Conservation (phyloP, 2,797 vertebrate species). For the Sebastes kiyomatsui region DNA sequence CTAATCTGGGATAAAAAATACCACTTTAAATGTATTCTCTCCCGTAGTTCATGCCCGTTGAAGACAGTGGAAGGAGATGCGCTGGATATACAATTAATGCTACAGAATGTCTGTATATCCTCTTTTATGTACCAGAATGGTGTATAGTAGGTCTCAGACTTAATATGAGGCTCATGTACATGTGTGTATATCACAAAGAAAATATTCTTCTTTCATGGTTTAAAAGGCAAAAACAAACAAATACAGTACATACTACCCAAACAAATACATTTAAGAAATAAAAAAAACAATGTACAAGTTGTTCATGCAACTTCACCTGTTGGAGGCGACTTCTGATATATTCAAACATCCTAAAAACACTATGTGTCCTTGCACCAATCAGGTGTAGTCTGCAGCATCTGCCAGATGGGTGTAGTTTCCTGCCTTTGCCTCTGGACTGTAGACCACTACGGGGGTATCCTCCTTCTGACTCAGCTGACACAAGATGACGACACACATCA, state of each 20-base stretch:
- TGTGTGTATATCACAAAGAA: background rate
- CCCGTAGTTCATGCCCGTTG: background rate
- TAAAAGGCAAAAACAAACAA: background rate
- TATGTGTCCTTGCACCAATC: background rate
- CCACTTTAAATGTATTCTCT: background rate
- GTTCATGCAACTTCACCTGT: background rate
- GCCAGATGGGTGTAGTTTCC: conserved; percentile 50
- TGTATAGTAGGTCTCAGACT: background rate
- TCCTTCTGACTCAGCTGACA: conserved; percentile 47
- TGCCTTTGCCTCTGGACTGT: conserved; percentile 56
- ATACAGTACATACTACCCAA: background rate
- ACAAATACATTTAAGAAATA: background rate
- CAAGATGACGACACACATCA: conserved; percentile 43
- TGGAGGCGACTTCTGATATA: background rate
- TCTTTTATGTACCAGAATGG: background rate
- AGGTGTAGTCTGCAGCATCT: conserved; percentile 34
- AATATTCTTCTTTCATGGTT: background rate
- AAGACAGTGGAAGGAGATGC: background rate
- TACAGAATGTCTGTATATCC: background rate
- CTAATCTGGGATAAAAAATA: background rate
- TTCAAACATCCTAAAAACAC: background rate
- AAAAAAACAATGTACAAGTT: background rate
- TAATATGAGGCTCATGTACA: background rate
- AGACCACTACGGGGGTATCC: conserved; percentile 36
- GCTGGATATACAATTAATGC: background rate